A percentile compares a stretch with the other conserved stretches of the same genome.
phyloP scores from a whole-genome alignment of 2,888 invertebrate species.

The Athalia cordata region DNA sequence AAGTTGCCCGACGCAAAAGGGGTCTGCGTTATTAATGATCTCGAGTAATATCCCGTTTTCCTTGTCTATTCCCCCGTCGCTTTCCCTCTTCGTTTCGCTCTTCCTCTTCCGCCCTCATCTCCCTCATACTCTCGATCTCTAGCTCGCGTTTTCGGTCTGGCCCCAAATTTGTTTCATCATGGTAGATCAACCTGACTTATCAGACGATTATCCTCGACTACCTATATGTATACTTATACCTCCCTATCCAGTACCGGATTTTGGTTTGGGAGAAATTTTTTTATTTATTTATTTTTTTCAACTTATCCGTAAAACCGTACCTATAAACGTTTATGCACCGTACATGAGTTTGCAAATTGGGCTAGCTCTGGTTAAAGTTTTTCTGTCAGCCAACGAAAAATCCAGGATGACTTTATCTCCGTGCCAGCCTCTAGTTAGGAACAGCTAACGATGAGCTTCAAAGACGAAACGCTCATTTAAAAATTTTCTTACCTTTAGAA shows the following conservation, averaged over 20 bases:
- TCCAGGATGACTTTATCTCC: no score
- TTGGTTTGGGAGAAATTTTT: constrained; percentile 12
- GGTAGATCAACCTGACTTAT: constrained; percentile 56
- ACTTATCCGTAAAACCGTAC: background rate
- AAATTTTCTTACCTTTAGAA: no score
- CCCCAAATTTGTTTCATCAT: constrained; percentile 59
- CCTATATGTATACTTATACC: constrained; percentile 37
- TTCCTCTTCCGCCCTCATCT: constrained; percentile 24
- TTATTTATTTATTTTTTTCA: background rate
- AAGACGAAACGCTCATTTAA: background rate
- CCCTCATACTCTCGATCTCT: constrained; percentile 3
- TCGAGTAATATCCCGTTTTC: constrained; percentile 47
- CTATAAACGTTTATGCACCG: background rate
- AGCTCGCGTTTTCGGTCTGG: constrained; percentile 22
- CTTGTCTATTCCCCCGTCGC: constrained; percentile 16
- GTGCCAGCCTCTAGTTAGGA: no score
- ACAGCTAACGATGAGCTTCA: background rate
- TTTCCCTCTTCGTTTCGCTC: constrained; percentile 37
- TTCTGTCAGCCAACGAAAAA: no score
- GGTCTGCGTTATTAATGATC: constrained; percentile 53
- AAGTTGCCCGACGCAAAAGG: constrained; percentile 60
- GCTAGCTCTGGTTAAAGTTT: constrained; percentile 9
- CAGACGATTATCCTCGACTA: constrained; percentile 58
- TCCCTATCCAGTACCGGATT: background rate
- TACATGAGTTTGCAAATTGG: background rate